Percentiles rank a stretch among this genome's conserved stretches.
These are phyloP conservation scores for Lepidochitona cinerea DNA, from an alignment of 2,888 invertebrate genomes.

Conservation along the genomic window DNA sequence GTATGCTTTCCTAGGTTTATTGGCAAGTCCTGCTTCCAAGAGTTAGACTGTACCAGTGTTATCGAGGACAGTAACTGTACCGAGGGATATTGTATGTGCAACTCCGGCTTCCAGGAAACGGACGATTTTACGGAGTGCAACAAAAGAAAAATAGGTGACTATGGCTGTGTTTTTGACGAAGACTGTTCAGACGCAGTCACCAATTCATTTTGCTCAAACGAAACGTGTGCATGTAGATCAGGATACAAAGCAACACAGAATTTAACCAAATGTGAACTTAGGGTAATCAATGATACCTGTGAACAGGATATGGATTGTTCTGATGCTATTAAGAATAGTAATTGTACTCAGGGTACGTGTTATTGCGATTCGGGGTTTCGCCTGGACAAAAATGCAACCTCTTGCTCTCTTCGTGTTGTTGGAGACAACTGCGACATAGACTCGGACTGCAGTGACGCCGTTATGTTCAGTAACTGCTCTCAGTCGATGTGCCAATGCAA, in stretches of 20 bases:
- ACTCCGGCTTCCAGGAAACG: conserved; percentile 12
- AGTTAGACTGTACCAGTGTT: conserved; percentile 12
- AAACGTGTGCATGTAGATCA: conserved; percentile 26
- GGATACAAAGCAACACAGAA: conserved; percentile 23
- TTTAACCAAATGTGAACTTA: conserved; percentile 16
- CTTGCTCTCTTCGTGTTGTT: conserved; percentile 14
- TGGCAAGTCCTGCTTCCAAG: background rate
- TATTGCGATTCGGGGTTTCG: conserved; percentile 12
- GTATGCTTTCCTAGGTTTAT: background rate
- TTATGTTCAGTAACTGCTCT: conserved; percentile 19
- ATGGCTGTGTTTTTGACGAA: conserved; percentile 10
- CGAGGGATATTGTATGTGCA: conserved; percentile 8
- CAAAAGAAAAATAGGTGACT: conserved; percentile 17
- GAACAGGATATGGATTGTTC: conserved; percentile 35
- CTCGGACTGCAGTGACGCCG: conserved; percentile 24
- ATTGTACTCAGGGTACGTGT: conserved; percentile 24
- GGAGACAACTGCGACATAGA: conserved; percentile 18
- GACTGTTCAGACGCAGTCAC: conserved; percentile 35
- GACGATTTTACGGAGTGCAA: conserved; percentile 10
- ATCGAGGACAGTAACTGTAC: conserved; percentile 19
- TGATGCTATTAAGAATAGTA: conserved; percentile 38
- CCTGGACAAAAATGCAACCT: background rate
- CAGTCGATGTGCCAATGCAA: conserved; percentile 19
- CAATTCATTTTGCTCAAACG: conserved; percentile 24
- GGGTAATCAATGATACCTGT: conserved; percentile 38